Evolutionary conservation across 2,113 vertebrate species (phyloP).

Genomic region (Pollimyrus isidori): DNA sequence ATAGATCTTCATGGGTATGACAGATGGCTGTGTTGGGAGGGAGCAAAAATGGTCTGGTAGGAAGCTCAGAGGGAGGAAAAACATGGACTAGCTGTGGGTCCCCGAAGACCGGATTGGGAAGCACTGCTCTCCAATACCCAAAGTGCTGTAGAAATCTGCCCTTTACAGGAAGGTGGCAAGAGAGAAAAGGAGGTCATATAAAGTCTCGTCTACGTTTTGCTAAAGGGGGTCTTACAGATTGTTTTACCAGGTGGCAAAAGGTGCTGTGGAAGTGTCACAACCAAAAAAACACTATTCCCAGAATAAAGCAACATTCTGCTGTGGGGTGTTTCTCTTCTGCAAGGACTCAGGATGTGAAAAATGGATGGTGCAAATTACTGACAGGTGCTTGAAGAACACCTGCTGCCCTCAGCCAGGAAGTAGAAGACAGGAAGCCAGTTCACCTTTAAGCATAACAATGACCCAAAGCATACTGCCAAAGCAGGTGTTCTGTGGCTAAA

Average conservation of each 20-base stretch:
- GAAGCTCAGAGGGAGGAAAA: not conserved
- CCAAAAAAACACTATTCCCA: not conserved
- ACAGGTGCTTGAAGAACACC: not conserved
- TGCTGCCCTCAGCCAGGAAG: not conserved
- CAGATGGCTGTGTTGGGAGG: not conserved
- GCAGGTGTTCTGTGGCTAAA: not conserved
- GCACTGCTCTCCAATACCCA: not conserved
- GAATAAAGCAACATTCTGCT: not conserved
- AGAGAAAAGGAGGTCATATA: not conserved
- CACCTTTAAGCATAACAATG: not conserved
- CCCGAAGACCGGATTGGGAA: not conserved
- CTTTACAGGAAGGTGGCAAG: not conserved
- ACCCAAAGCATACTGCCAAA: not conserved
- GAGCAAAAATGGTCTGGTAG: not conserved
- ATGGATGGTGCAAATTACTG: not conserved
- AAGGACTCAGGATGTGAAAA: not conserved
- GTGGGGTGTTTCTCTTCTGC: not conserved
- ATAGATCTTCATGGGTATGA: not conserved
- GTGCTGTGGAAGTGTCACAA: not conserved
- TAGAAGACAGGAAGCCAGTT: not conserved
- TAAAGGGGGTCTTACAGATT: not conserved
- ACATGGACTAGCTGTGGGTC: not conserved
- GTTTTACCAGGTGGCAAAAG: not conserved
- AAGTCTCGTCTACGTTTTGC: not conserved
- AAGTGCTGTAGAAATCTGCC: not conserved